Conservation (phyloP, 2,797 vertebrate species). For the Amphiprion clarkii region DNA sequence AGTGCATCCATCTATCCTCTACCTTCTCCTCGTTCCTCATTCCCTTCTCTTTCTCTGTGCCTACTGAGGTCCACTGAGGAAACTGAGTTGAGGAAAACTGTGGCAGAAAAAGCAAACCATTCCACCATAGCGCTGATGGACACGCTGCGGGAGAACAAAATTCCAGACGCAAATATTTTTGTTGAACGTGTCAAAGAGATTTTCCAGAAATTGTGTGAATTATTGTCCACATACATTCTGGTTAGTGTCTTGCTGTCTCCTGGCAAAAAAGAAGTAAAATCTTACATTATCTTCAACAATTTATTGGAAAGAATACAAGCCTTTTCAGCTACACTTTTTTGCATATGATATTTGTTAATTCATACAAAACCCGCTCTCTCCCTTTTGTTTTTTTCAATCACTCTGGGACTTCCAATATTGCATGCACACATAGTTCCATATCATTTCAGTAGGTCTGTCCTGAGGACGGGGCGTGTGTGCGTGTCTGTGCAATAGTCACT, state of each 20-base stretch:
- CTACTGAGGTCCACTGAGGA: constrained; percentile 42
- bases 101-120: constrained; percentile 69
- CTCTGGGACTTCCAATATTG: constrained; percentile 17
- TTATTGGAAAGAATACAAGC: not conserved
- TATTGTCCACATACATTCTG: constrained; percentile 16
- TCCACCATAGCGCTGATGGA: constrained; percentile 51
- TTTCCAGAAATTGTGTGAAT: constrained; percentile 41
- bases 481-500: constrained; percentile 84
- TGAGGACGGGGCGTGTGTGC: constrained; percentile 73
- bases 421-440: constrained; percentile 76
- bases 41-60: constrained; percentile 20
- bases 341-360: constrained; percentile 18
- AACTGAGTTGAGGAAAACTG: constrained; percentile 63
- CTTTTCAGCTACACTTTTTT: constrained; percentile 23
- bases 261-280: not conserved
- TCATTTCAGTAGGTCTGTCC: constrained; percentile 89
- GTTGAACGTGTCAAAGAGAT: constrained; percentile 37
- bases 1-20: constrained; percentile 54
- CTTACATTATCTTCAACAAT: not conserved
- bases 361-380: not conserved
- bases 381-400: not conserved
- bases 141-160: constrained; percentile 42
- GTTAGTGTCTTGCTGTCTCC: constrained; percentile 24
- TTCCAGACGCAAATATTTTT: constrained; percentile 63
- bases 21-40: constrained; percentile 32